These are phyloP conservation scores for Agriopis marginaria DNA, from an alignment of 2,888 invertebrate genomes.

Conservation along the genomic window DNA sequence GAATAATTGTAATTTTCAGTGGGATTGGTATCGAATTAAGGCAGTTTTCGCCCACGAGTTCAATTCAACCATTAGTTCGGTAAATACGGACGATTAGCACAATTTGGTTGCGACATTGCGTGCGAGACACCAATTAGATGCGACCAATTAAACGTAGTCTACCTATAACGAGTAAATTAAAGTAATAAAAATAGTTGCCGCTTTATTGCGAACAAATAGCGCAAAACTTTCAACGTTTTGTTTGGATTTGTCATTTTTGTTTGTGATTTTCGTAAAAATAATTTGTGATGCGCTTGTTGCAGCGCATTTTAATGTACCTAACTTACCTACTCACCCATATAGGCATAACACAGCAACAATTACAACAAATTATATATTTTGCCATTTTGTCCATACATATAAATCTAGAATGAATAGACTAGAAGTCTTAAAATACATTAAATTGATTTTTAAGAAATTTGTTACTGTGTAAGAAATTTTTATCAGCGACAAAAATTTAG, in stretches of 20 bases:
- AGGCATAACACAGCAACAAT: too few species aligned
- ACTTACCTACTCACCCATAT: too few species aligned
- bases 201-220: slow-evolving; percentile 33
- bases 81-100: slow-evolving; percentile 71
- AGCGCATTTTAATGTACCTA: too few species aligned
- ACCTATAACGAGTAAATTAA: slow-evolving; percentile 59
- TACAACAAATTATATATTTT: too few species aligned
- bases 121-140: slow-evolving; percentile 67
- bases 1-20: slow-evolving; percentile 53
- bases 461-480: too few species aligned
- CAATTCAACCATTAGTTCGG: slow-evolving; percentile 66
- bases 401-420: too few species aligned
- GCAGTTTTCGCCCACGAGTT: slow-evolving; percentile 70
- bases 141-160: slow-evolving; percentile 66
- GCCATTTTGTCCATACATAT: too few species aligned
- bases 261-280: too few species aligned
- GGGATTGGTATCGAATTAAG: slow-evolving; percentile 69
- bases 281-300: too few species aligned
- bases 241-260: not conserved
- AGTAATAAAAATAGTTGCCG: slow-evolving; percentile 45
- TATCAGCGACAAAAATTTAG: too few species aligned
- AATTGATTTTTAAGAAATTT: too few species aligned
- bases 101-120: slow-evolving; percentile 75
- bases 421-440: too few species aligned
- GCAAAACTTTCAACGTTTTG: not conserved